A percentile compares a stretch with the other conserved stretches of the same genome.
Evolutionary conservation across 2,113 vertebrate species (phyloP).

Genomic region (mouse (Mus musculus)): DNA sequence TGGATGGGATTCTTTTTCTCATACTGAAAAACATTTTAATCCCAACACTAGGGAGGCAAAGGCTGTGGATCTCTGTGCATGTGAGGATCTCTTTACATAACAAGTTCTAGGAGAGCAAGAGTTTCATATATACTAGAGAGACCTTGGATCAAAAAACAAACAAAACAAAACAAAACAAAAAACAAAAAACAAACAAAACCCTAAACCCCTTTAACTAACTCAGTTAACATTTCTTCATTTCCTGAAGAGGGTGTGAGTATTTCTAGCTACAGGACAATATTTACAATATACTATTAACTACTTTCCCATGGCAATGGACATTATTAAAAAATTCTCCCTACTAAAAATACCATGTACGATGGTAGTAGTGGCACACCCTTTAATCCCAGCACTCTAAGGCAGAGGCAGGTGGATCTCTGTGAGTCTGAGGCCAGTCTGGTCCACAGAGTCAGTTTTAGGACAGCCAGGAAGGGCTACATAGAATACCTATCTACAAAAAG

Average conservation of each 20-base stretch:
- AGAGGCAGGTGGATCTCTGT: not conserved
- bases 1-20: not conserved
- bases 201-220: not conserved
- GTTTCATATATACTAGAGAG: not conserved
- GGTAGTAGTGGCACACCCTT: not conserved
- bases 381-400: not conserved
- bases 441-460: not conserved
- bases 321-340: conserved; percentile 38
- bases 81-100: not conserved
- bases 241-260: not conserved
- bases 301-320: not conserved
- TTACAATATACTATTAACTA: conserved; percentile 3
- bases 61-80: not conserved
- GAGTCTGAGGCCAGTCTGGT: not conserved
- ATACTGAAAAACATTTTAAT: conserved; percentile 18
- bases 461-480: not conserved
- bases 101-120: not conserved
- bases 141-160: not conserved
- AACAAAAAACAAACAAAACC: not conserved
- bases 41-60: too few species aligned
- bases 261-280: conserved; percentile 29
- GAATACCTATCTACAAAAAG: not conserved
- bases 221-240: conserved; percentile 30
- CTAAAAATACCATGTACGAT: not conserved
- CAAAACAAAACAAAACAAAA: not conserved